Percentiles rank a stretch among this genome's conserved stretches.
These are phyloP conservation scores for Agyllia agylla DNA, from an alignment of 2,888 invertebrate species.

Conservation along the genomic window DNA sequence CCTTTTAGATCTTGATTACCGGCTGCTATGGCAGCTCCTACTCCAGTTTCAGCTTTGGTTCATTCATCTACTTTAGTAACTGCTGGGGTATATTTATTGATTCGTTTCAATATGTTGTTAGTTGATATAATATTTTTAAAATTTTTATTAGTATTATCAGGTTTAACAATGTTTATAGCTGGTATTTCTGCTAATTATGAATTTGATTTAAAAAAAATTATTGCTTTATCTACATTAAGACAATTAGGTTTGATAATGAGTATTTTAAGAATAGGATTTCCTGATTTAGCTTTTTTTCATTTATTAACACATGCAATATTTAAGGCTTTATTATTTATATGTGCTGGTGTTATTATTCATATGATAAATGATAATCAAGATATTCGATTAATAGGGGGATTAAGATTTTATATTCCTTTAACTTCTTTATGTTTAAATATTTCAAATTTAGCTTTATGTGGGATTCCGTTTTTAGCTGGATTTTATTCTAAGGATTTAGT, in stretches of 20 bases:
- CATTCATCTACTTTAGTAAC: constrained; percentile 97
- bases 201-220: constrained; percentile 96
- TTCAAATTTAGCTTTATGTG: constrained; percentile 92
- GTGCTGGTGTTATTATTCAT: constrained; percentile 95
- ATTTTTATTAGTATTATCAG: constrained; percentile 89
- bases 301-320: constrained; percentile 95
- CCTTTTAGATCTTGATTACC: constrained; percentile 96
- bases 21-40: constrained; percentile 96
- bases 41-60: constrained; percentile 85
- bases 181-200: constrained; percentile 92
- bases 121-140: constrained; percentile 83
- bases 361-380: constrained; percentile 92
- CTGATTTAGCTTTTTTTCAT: constrained; percentile 94
- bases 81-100: constrained; percentile 95
- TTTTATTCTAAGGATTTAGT: constrained; percentile 94
- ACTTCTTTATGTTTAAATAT: constrained; percentile 90
- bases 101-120: constrained; percentile 93
- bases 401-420: constrained; percentile 88
- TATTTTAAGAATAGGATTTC: constrained; percentile 90
- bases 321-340: constrained; percentile 95
- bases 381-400: constrained; percentile 92
- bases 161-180: constrained; percentile 92
- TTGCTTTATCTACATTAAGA: constrained; percentile 96
- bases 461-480: constrained; percentile 92
- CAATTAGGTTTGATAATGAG: constrained; percentile 95